These are phyloP conservation scores for Emydoidea blandingii DNA, from an alignment of 2,797 vertebrate genomes.

Conservation along the genomic window DNA sequence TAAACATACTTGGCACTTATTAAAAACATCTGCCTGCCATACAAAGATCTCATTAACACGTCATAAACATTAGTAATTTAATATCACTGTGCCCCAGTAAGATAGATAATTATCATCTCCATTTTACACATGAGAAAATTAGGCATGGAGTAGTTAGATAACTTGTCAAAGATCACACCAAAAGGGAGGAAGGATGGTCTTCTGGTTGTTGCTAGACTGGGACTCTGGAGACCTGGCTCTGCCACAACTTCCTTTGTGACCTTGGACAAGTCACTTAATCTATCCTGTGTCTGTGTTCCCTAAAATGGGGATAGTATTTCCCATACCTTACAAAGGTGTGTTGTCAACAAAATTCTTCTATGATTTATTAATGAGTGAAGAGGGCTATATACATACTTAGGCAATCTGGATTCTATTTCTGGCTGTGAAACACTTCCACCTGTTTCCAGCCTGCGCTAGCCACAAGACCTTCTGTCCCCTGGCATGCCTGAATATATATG, in stretches of 20 bases:
- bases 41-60: not conserved
- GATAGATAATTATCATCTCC: not conserved
- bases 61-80: not conserved
- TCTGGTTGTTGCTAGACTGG: not conserved
- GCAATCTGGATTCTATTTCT: too few species aligned
- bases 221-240: not conserved
- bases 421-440: too few species aligned
- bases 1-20: not conserved
- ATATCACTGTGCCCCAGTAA: not conserved
- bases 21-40: not conserved
- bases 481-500: too few species aligned
- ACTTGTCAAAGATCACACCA: not conserved
- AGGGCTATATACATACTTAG: too few species aligned
- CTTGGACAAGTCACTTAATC: not conserved
- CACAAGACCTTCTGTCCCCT: too few species aligned
- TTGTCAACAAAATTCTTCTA: not conserved
- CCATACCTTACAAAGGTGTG: not conserved
- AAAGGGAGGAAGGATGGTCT: not conserved
- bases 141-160: not conserved
- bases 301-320: not conserved
- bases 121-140: not conserved
- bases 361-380: too few species aligned
- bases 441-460: too few species aligned
- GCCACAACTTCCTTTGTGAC: not conserved
- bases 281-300: too few species aligned